Evolutionary conservation across 1,140 invertebrate genomes (phyloP).

Genomic region (Dendrolimus punctatus): DNA sequence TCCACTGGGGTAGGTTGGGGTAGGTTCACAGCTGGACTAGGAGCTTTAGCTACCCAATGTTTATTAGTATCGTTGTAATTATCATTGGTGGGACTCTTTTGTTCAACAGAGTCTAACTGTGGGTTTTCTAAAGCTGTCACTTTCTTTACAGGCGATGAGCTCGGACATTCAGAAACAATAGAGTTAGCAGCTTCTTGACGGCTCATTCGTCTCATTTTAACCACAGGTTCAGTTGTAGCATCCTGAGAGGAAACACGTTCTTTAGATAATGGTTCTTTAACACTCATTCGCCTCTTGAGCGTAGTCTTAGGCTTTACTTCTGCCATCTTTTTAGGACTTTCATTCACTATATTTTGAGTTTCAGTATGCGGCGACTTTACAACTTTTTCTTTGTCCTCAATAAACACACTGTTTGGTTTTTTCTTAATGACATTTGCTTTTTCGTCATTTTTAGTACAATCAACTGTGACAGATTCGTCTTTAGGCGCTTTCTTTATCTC

Average conservation of each 20-base stretch:
- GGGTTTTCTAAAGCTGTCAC: conserved; percentile 24
- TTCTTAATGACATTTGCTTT: conserved; percentile 20
- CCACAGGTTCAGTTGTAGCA: conserved; percentile 15
- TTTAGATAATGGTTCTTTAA: conserved; percentile 24
- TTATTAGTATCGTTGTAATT: conserved; percentile 42
- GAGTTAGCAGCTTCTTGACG: conserved; percentile 24
- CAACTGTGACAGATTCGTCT: conserved; percentile 12
- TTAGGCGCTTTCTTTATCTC: conserved; percentile 65
- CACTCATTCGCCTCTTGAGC: conserved; percentile 42
- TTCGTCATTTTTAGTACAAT: conserved; percentile 21
- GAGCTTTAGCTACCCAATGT: conserved; percentile 51
- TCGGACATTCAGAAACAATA: conserved; percentile 11
- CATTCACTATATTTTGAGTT: conserved; percentile 17
- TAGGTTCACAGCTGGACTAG: conserved; percentile 45
- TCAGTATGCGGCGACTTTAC: conserved; percentile 20
- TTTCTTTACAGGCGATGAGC: conserved; percentile 38
- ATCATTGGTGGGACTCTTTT: conserved; percentile 32
- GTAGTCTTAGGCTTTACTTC: conserved; percentile 37
- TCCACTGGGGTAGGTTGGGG: conserved; percentile 53
- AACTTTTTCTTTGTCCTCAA: conserved; percentile 38
- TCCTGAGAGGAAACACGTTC: conserved; percentile 11
- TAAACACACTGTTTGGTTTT: conserved; percentile 22
- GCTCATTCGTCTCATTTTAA: conserved; percentile 16
- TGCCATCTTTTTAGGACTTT: conserved; percentile 38
- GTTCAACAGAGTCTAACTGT: conserved; percentile 18